These are phyloP conservation scores for Dryomyza anilis DNA, from an alignment of 2,888 invertebrate genomes.

Conservation along the genomic window DNA sequence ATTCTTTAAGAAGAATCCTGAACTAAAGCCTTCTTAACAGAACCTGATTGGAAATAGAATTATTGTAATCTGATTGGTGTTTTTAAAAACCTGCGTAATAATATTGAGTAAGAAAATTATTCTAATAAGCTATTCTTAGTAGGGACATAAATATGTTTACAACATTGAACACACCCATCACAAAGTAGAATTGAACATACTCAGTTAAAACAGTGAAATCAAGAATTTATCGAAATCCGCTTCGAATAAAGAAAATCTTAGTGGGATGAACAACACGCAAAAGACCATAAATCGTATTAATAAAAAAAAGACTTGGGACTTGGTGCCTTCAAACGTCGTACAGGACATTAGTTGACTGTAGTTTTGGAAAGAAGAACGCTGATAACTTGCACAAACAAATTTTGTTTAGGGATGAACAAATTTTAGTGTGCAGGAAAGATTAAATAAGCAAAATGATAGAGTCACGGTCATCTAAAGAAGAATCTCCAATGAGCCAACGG, in stretches of 20 bases:
- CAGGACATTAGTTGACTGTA: slow-evolving; percentile 16
- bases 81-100: too few relatives aligned
- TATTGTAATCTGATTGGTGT: too few relatives aligned
- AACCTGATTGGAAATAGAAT: too few relatives aligned
- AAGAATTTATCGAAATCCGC: not conserved
- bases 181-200: too few relatives aligned
- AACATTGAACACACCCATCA: too few relatives aligned
- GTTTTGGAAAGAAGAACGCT: not conserved
- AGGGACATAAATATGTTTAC: too few relatives aligned
- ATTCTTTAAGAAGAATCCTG: too few relatives aligned
- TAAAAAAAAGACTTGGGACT: not conserved
- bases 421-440: not conserved
- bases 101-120: too few relatives aligned
- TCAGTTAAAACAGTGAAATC: not conserved
- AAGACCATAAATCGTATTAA: not conserved
- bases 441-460: not conserved
- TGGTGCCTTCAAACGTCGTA: slow-evolving; percentile 11
- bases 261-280: not conserved
- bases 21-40: too few relatives aligned
- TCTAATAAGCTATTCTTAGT: too few relatives aligned
- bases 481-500: not conserved
- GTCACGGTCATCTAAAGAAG: not conserved
- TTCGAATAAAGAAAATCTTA: not conserved
- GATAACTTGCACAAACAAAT: not conserved
- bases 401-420: not conserved